A percentile compares a stretch with the other conserved stretches of the same genome.
Evolutionary conservation across 1,140 invertebrate species (phyloP).

Genomic region (Sycobia sp.): DNA sequence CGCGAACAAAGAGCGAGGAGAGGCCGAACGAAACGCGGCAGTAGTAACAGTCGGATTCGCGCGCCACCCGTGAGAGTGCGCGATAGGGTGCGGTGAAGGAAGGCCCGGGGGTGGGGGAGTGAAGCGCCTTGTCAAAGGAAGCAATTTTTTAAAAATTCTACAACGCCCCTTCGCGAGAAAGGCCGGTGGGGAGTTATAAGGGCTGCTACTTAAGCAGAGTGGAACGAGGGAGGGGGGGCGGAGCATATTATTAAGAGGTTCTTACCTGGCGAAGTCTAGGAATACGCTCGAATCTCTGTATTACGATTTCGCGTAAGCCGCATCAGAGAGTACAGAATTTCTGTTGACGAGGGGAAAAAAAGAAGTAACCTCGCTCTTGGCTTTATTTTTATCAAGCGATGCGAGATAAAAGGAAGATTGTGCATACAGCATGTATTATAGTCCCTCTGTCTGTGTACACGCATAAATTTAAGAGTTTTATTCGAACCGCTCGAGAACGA

Average conservation of each 20-base stretch:
- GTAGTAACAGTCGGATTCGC: no score
- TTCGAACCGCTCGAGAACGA: no score
- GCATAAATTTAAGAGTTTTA: no score
- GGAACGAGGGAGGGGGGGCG: no score
- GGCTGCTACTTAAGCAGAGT: slow-evolving; percentile 5
- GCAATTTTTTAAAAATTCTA: slow-evolving; percentile 33
- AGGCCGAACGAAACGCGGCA: no score
- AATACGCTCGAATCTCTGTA: no score
- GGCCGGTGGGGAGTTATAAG: neutral
- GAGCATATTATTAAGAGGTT: slow-evolving; percentile 13
- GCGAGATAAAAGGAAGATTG: no score
- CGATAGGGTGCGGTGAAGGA: no score
- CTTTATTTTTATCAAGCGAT: neutral
- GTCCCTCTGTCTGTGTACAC: no score
- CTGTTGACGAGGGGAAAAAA: neutral
- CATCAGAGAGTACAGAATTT: neutral
- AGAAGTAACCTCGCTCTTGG: neutral
- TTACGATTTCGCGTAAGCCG: neutral
- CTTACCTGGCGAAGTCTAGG: neutral
- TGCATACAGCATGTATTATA: no score
- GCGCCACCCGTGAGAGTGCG: no score
- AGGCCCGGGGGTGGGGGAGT: no score
- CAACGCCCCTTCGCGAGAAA: neutral
- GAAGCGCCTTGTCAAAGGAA: slow-evolving; percentile 18
- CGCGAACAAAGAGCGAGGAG: slow-evolving; percentile 24